These are phyloP conservation scores for Phymanthus crucifer DNA, from an alignment of 92 coral and sea anemone genomes.

Conservation along the genomic window DNA sequence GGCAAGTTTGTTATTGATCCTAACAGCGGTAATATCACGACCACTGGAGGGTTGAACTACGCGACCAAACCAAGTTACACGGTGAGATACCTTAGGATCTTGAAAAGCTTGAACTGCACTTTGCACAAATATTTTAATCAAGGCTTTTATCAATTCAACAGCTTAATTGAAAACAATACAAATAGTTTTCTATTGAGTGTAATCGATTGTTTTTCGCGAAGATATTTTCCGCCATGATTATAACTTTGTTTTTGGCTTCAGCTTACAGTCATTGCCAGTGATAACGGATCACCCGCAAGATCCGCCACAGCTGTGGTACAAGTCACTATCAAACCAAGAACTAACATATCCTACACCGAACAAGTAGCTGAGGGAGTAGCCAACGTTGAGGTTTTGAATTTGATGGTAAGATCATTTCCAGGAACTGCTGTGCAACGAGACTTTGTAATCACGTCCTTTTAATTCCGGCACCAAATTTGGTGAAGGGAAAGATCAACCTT, in stretches of 20 bases:
- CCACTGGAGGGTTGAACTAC: constrained; percentile 16
- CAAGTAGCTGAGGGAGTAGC: constrained; percentile 59
- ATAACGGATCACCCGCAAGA: constrained; percentile 27
- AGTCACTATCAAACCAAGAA: constrained; percentile 50
- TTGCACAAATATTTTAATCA: too few relatives aligned
- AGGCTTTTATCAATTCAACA: too few relatives aligned
- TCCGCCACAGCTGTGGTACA: constrained; percentile 57
- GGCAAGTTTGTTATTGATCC: constrained; percentile 57
- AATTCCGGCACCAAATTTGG: not conserved
- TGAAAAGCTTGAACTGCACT: too few relatives aligned
- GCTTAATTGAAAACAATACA: too few relatives aligned
- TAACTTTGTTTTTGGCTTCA: not conserved
- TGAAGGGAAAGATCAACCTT: not conserved
- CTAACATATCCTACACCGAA: constrained; percentile 48
- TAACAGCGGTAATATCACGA: constrained; percentile 45
- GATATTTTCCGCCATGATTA: too few relatives aligned
- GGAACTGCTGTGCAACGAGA: not conserved
- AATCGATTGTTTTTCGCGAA: not conserved
- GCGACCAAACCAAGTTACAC: not conserved
- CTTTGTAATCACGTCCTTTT: not conserved
- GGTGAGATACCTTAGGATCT: not conserved
- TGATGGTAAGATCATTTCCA: constrained; percentile 39
- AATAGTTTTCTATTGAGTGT: too few relatives aligned
- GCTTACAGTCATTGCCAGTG: not conserved
- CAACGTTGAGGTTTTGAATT: constrained; percentile 34